Evolutionary conservation across 2,888 invertebrate species (phyloP), one percentile per base, ranked within the genome.

Genomic region (Pilophorus perplexus): DNA sequence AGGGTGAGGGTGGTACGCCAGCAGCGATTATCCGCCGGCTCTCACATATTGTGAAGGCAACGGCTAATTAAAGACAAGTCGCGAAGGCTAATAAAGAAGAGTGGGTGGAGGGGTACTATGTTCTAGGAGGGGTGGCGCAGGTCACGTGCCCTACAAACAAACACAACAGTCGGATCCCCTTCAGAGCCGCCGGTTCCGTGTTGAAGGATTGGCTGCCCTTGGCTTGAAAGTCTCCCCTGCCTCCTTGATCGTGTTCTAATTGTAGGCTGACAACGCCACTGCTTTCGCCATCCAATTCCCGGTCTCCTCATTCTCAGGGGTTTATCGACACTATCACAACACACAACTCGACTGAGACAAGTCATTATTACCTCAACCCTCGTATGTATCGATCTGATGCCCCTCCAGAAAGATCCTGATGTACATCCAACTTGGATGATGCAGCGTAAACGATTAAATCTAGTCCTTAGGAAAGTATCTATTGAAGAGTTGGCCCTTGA

Each of bases 201-300:
- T 23, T 14, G n/a, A 27, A n/a, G 14, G 12, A 23, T 27, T 22
- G 28, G 28, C 52, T 12, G 8, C 52, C 52, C 28, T n/a, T 28
- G 18, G 6, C 27, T 3, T 52, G 27, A 27, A 6, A 14, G 48
- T 14, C 27, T 48, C 5, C 38, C 14, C n/a, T 33, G 22, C 12
- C 23, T 6, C 50, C 23, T 38, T 64, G 64, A 64, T 64, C 64
- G 64, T 28, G 52, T 64, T 64, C 64, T 64, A 64, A 64, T 64
- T 64, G 64, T 64, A 64, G 52, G 52, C 64, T 64, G 64, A 64
- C 64, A 64, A 64, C 64, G 50, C 23, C 64, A 64, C 52, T 23
- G 25, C 50, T 25, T 16, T 37, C 37, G 16, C 10, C 37, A 37
- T 16, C 6, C 55, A 14, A 10, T 16, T 14, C 25, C 2, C 10